phyloP scores from a whole-genome alignment of 23 tunicate species.

The Corella eumyota region DNA sequence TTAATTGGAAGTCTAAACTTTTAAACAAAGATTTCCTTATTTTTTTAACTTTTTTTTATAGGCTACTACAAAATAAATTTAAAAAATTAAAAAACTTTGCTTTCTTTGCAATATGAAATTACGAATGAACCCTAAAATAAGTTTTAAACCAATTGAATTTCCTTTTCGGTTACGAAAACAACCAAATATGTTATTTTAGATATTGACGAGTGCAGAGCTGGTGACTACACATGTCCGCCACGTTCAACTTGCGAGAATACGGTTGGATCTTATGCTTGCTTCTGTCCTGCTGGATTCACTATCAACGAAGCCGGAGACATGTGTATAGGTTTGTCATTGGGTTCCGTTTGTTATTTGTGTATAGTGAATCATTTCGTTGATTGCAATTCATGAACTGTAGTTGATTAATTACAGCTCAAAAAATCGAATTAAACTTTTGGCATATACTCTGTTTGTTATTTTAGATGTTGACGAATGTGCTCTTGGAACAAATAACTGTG shows the following conservation, averaged over 20 bases:
- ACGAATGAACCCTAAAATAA: no score
- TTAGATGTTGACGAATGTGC: constrained; percentile 79
- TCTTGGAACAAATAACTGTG: constrained; percentile 8
- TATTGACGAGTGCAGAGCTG: constrained; percentile 83
- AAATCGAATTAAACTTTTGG: background rate
- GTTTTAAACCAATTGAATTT: no score
- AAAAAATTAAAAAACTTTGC: no score
- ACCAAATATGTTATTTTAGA: constrained; percentile 23
- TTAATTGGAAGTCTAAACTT: no score
- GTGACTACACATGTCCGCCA: constrained; percentile 65
- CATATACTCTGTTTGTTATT: background rate
- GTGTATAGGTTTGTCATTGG: constrained; percentile 54
- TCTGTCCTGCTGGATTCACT: constrained; percentile 49
- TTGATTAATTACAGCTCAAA: no score
- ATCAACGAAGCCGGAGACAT: constrained; percentile 1
- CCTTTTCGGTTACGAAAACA: background rate
- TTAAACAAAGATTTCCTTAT: no score
- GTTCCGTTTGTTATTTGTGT: no score
- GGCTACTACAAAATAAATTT: no score
- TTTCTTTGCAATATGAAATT: no score
- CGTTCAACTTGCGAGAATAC: constrained; percentile 65
- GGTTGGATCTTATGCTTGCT: constrained; percentile 59
- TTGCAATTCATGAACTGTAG: no score
- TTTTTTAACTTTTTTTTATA: no score
- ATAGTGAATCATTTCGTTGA: no score